Evolutionary conservation across 1,140 invertebrate species (phyloP).

Genomic region (Lasaia peninsularis): DNA sequence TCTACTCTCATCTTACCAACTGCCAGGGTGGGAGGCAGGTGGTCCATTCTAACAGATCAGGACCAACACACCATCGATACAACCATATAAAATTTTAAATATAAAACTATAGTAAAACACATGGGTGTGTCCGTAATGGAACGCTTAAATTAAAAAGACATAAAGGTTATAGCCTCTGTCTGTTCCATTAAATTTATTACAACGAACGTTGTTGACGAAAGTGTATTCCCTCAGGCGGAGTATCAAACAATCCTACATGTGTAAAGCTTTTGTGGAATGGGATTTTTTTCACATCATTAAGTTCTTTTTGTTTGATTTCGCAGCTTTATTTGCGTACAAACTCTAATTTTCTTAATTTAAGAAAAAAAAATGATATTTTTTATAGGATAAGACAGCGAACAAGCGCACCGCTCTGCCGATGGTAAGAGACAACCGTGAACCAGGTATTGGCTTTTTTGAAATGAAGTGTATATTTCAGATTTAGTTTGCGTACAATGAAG

Average conservation of each 20-base stretch:
- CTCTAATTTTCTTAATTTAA: neutral
- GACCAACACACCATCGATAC: no score
- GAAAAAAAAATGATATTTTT: no score
- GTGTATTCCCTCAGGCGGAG: constrained; percentile 15
- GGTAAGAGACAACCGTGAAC: no score
- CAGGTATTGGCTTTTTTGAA: no score
- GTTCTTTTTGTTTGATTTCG: neutral
- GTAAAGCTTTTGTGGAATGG: constrained; percentile 10
- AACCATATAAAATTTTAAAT: neutral
- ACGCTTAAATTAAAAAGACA: constrained; percentile 30
- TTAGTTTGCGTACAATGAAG: no score
- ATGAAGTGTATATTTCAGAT: no score
- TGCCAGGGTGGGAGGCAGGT: no score
- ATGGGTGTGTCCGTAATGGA: constrained; percentile 28
- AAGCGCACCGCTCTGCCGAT: no score
- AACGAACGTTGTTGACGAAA: constrained; percentile 22
- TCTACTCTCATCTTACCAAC: no score
- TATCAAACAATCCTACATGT: constrained; percentile 4
- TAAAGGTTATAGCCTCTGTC: constrained; percentile 27
- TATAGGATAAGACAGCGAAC: no score
- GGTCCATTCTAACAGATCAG: no score
- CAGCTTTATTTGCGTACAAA: neutral
- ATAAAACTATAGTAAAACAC: neutral
- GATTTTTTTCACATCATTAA: constrained; percentile 1
- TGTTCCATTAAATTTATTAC: constrained; percentile 30